phyloP scores from a whole-genome alignment of 1,140 invertebrate species.

The Drosophila ficusphila region DNA sequence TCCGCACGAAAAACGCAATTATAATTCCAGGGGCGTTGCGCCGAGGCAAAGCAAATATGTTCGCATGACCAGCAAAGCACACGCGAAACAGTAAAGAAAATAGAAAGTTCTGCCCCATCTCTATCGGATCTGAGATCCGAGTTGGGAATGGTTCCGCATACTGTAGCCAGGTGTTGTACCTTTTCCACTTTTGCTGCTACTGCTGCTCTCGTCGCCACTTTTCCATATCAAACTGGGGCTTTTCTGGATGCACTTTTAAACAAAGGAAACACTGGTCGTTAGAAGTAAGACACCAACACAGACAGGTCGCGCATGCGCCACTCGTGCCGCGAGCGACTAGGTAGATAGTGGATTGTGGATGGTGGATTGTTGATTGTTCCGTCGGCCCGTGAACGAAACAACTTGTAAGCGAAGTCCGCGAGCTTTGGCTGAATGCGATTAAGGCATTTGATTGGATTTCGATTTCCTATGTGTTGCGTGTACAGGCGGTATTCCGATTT shows the following conservation, averaged over 20 bases:
- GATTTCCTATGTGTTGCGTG: constrained; percentile 38
- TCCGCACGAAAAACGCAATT: background rate
- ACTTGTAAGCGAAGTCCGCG: background rate
- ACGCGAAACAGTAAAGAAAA: constrained; percentile 76
- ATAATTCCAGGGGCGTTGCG: constrained; percentile 3
- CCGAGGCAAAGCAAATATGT: constrained; percentile 2
- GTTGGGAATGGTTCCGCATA: constrained; percentile 4
- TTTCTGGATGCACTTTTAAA: constrained; percentile 42
- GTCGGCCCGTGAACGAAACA: constrained; percentile 5
- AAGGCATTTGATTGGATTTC: constrained; percentile 17
- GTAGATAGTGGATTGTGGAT: background rate
- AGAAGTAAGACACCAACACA: constrained; percentile 55
- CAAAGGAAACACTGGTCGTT: constrained; percentile 63
- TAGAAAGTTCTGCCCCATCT: constrained; percentile 73
- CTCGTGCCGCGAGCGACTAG: constrained; percentile 42
- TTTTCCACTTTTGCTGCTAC: constrained; percentile 22
- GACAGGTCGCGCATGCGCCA: constrained; percentile 53
- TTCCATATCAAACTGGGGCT: constrained; percentile 13
- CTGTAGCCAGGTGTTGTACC: constrained; percentile 15
- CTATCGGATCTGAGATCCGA: background rate
- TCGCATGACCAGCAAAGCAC: constrained; percentile 19
- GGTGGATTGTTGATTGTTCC: background rate
- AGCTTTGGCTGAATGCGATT: background rate
- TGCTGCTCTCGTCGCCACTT: constrained; percentile 7
- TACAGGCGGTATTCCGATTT: constrained; percentile 10